These are phyloP conservation scores for Epinotia bilunana DNA, from an alignment of 2,888 invertebrate species.

Conservation along the genomic window DNA sequence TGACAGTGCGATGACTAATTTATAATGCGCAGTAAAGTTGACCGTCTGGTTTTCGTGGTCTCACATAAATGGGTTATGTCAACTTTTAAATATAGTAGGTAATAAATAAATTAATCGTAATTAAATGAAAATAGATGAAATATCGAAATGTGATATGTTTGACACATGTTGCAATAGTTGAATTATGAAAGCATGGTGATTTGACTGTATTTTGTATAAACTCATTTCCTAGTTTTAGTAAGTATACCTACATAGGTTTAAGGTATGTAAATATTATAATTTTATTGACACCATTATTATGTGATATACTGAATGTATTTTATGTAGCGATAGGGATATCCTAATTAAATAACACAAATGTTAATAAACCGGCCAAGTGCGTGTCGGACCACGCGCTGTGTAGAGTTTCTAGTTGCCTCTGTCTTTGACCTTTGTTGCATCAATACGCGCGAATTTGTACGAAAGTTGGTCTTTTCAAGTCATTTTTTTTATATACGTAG, in stretches of 20 bases:
- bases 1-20: too few relatives aligned
- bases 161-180: constrained; percentile 11
- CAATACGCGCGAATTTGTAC: too few relatives aligned
- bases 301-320: constrained; percentile 13
- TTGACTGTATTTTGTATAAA: neutral
- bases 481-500: too few relatives aligned
- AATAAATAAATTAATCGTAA: neutral
- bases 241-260: neutral
- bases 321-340: neutral
- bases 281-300: constrained; percentile 6
- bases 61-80: neutral
- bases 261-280: constrained; percentile 5
- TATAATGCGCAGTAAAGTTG: too few relatives aligned
- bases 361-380: neutral
- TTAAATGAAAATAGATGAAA: neutral
- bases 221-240: constrained; percentile 5
- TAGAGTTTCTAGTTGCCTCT: too few relatives aligned
- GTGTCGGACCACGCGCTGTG: too few relatives aligned
- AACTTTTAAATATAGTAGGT: neutral
- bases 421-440: too few relatives aligned
- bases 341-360: neutral
- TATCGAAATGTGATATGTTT: constrained; percentile 1
- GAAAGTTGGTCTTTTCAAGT: too few relatives aligned
- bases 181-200: neutral
- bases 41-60: neutral